A percentile compares a stretch with the other conserved stretches of the same genome.
These are phyloP conservation scores for Encarsia formosa DNA, from an alignment of 2,888 invertebrate species.

Conservation along the genomic window DNA sequence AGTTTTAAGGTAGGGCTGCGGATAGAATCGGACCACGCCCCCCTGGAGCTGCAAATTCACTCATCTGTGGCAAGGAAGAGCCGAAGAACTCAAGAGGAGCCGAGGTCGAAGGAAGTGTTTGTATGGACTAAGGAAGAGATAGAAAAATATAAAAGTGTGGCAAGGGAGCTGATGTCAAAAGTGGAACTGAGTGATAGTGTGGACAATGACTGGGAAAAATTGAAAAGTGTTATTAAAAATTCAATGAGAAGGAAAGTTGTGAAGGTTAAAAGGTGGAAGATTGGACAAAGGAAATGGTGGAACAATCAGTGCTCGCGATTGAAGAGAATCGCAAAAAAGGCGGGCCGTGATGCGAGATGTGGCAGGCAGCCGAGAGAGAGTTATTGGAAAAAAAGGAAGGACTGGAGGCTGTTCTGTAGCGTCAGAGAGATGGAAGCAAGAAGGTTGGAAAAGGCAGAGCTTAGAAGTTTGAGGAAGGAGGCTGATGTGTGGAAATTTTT, in stretches of 20 bases:
- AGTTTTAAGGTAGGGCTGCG: no score
- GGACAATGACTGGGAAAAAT: background rate
- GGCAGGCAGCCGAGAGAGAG: background rate
- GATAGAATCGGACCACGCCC: no score
- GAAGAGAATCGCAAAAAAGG: background rate
- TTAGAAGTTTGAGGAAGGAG: background rate
- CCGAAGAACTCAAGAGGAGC: no score
- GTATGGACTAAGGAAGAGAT: background rate
- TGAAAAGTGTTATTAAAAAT: background rate
- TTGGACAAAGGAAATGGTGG: no score
- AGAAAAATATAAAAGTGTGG: background rate
- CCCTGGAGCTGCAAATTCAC: background rate
- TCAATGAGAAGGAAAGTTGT: no score
- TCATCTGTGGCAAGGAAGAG: background rate
- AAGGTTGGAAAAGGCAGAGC: background rate
- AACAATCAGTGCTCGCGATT: background rate
- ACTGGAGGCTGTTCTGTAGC: background rate
- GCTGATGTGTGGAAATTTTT: background rate
- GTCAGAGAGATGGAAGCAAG: background rate
- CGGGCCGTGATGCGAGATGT: background rate
- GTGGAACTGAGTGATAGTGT: no score
- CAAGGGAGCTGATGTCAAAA: no score
- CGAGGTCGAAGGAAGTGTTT: no score
- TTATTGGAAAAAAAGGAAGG: background rate
- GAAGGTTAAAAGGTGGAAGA: no score